A percentile compares a stretch with the other conserved stretches of the same genome.
phyloP scores from a whole-genome alignment of 2,113 vertebrate species.

The Mungos mungo region DNA sequence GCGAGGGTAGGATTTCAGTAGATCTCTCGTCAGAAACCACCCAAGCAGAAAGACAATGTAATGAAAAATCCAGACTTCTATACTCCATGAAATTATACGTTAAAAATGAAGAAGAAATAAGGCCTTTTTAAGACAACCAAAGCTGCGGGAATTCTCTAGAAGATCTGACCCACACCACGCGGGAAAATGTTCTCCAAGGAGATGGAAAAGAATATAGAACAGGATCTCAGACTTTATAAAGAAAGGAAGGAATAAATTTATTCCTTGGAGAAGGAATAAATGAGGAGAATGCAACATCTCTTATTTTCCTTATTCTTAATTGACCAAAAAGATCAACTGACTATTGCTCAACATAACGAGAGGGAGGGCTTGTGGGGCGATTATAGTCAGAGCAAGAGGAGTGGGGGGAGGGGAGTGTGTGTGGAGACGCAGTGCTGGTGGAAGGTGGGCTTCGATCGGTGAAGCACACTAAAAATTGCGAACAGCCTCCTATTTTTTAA shows the following conservation, averaged over 20 bases:
- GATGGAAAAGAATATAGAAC: too few relatives aligned
- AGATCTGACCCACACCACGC: background rate
- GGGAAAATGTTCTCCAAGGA: background rate
- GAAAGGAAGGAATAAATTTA: background rate
- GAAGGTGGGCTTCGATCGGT: background rate
- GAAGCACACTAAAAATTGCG: background rate
- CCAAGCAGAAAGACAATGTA: fast-evolving
- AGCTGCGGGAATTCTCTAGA: background rate
- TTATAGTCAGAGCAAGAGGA: too few relatives aligned
- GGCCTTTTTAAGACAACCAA: background rate
- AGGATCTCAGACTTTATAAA: background rate
- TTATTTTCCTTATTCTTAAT: background rate
- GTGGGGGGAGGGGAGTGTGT: fast-evolving
- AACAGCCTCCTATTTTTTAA: fast-evolving
- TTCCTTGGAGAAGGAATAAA: background rate
- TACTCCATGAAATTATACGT: background rate
- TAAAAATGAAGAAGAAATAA: background rate
- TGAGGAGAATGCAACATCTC: background rate
- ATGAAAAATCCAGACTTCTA: background rate
- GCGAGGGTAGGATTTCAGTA: background rate
- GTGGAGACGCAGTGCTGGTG: fast-evolving
- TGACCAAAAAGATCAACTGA: background rate
- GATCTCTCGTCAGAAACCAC: background rate
- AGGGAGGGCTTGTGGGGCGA: fast-evolving
- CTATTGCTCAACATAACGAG: background rate